phyloP scores from a whole-genome alignment of 2,888 invertebrate species.

The Mechanitis mazaeus region DNA sequence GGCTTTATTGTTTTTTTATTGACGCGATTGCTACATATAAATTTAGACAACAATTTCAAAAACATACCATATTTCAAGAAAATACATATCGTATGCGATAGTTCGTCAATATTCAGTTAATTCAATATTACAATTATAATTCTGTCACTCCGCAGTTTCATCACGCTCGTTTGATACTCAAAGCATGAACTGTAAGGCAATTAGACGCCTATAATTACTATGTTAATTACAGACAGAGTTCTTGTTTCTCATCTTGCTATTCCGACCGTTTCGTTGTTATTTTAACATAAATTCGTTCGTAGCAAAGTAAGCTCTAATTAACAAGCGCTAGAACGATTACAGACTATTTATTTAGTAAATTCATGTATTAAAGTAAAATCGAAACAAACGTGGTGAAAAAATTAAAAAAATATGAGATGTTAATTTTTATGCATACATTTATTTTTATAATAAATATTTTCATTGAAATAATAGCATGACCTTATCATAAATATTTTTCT shows the following conservation, averaged over 20 bases:
- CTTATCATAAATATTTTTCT: neutral
- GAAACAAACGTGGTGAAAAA: neutral
- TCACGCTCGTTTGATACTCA: slow-evolving; percentile 67
- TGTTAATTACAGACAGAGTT: slow-evolving; percentile 71
- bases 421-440: neutral
- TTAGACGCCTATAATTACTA: slow-evolving; percentile 73
- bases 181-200: slow-evolving; percentile 69
- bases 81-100: neutral
- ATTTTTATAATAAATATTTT: neutral
- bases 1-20: too few relatives aligned
- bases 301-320: slow-evolving; percentile 58
- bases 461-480: neutral
- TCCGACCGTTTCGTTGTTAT: slow-evolving; percentile 60
- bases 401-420: neutral
- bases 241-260: slow-evolving; percentile 65
- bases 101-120: slow-evolving; percentile 24
- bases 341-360: slow-evolving; percentile 42
- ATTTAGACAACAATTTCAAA: too few relatives aligned
- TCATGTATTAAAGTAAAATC: slow-evolving; percentile 18
- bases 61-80: too few relatives aligned
- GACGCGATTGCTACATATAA: too few relatives aligned
- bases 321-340: slow-evolving; percentile 52
- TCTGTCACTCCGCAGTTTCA: slow-evolving; percentile 49
- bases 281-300: slow-evolving; percentile 61
- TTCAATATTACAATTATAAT: slow-evolving; percentile 58